Evolutionary conservation across 2,113 vertebrate genomes (phyloP), one percentile per base, ranked within the genome.

Genomic region (Falco punctatus): DNA sequence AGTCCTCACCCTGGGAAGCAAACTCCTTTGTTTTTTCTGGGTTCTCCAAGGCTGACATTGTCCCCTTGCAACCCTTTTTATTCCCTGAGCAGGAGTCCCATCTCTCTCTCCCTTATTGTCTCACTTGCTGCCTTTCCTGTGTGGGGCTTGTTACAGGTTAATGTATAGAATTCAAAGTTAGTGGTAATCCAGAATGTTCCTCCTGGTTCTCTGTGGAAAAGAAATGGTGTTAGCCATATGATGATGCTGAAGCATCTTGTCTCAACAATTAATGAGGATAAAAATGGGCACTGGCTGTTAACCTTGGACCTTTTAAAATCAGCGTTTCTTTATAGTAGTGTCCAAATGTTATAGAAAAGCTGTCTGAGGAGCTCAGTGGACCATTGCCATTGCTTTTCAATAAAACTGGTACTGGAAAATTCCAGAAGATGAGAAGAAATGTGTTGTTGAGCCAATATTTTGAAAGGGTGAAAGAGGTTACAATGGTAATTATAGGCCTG

Each of bases 391-490:
- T 74, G 23, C 16, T 87, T 89, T 95, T 83, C 55, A 78, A 33
- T 73, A 78, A 66, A 74, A 73, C 14, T 73, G 61, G 32, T 72
- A 40, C 28, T 65, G 79, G 64, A 90, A 96, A 94, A 80, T 84
- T 88, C 51, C 57, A 67, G 75, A 90, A 70, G 28, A 74, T 78
- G 64, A 90, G 51, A 84, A 81, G 44, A 94, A 90, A 95, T 82
- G 55, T 81, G 3, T 59, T 74, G 59, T 51, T 92, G 65, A 94
- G 72, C 44, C 59, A 72, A 57, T 92, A 71, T 93, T 96, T 92
- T 93, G 75, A 95, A 86, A 86, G 72, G 80, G 79, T 94, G 88
- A 92, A 55, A 48, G 82, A 74, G 72, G 80, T 77, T 86, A n/a
- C 27, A 64, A 0, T 74, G 80, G 75, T 90, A 95, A 94, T 96